Percentiles rank a stretch among this genome's conserved stretches.
These are phyloP conservation scores for Cyanoderma ruficeps DNA, from an alignment of 2,113 vertebrate genomes.

Conservation along the genomic window DNA sequence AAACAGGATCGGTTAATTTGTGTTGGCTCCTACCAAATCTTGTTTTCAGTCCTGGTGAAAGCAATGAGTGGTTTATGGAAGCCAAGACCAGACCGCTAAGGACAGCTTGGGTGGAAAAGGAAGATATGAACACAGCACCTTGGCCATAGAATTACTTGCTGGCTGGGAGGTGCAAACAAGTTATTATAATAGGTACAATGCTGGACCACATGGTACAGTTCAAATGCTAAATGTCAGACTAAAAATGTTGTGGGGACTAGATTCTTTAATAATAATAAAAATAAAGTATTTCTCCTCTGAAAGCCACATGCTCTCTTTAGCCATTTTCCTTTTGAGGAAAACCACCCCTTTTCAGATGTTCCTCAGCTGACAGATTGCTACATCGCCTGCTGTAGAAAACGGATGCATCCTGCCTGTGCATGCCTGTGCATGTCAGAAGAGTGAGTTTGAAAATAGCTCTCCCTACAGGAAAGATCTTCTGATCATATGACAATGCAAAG, in stretches of 20 bases:
- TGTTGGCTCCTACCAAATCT: neutral
- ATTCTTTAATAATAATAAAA: constrained; percentile 47
- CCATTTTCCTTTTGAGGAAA: constrained; percentile 57
- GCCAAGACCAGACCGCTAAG: neutral
- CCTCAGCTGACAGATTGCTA: constrained; percentile 56
- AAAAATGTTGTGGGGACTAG: constrained; percentile 35
- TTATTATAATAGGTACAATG: constrained; percentile 16
- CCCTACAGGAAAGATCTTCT: neutral
- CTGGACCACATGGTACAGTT: constrained; percentile 9
- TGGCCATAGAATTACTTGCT: neutral
- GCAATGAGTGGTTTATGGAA: neutral
- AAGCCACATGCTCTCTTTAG: constrained; percentile 63
- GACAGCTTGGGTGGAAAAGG: neutral
- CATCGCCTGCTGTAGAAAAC: neutral
- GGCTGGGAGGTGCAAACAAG: neutral
- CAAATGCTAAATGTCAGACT: constrained; percentile 39
- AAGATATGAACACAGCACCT: neutral
- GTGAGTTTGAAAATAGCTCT: constrained; percentile 25
- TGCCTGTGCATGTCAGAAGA: constrained; percentile 34
- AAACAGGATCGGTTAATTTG: neutral
- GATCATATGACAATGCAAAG: neutral
- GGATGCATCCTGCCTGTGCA: constrained; percentile 35
- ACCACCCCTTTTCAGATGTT: constrained; percentile 48
- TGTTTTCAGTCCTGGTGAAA: neutral
- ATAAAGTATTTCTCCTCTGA: constrained; percentile 47